These are phyloP conservation scores for Agrochola circellaris DNA, from an alignment of 2,888 invertebrate species.

Conservation along the genomic window DNA sequence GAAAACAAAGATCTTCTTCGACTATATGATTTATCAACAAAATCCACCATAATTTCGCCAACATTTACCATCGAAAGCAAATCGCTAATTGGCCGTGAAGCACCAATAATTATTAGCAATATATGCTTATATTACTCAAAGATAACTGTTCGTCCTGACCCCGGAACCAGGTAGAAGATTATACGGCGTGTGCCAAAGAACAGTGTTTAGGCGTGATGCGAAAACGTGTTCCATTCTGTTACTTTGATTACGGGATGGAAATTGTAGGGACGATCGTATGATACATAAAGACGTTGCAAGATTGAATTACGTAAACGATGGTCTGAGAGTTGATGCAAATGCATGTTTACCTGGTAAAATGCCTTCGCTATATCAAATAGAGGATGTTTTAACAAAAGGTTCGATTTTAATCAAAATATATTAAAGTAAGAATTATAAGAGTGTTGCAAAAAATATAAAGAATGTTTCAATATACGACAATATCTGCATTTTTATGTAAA, in stretches of 20 bases:
- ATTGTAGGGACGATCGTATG: slow-evolving; percentile 42
- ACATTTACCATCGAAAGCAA: slow-evolving; percentile 37
- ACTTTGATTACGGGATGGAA: slow-evolving; percentile 50
- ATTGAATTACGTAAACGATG: slow-evolving; percentile 53
- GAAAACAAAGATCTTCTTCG: background rate
- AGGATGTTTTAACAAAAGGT: slow-evolving; percentile 6
- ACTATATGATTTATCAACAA: slow-evolving; percentile 12
- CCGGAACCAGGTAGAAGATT: slow-evolving; percentile 58
- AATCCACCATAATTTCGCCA: slow-evolving; percentile 33
- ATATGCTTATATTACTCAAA: slow-evolving; percentile 41
- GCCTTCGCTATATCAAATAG: slow-evolving; percentile 5
- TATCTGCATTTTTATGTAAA: background rate
- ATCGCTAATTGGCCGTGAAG: slow-evolving; percentile 48
- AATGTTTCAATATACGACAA: background rate
- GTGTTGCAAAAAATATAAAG: background rate
- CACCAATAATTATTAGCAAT: slow-evolving; percentile 50
- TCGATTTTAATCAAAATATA: slow-evolving; percentile 23
- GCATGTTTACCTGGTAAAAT: slow-evolving; percentile 27
- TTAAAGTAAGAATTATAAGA: background rate
- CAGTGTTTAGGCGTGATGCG: slow-evolving; percentile 58
- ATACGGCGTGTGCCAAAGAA: slow-evolving; percentile 48
- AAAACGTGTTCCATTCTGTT: slow-evolving; percentile 57
- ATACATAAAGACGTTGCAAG: slow-evolving; percentile 39
- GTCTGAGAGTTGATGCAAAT: slow-evolving; percentile 8
- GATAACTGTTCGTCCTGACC: slow-evolving; percentile 53